Conservation (phyloP, 2,888 invertebrate species). For the Philopedon plagiatum region DNA sequence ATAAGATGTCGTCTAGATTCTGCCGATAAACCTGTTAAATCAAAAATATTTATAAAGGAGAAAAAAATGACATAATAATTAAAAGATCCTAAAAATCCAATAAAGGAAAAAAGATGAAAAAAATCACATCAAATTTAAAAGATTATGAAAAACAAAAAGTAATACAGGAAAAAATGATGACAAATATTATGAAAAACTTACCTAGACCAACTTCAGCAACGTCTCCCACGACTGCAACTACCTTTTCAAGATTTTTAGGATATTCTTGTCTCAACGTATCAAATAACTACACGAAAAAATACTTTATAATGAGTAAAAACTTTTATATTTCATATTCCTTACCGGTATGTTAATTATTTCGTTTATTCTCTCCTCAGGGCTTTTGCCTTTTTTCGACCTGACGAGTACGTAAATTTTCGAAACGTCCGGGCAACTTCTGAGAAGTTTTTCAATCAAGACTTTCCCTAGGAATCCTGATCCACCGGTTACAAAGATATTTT, state of each 20-base stretch:
- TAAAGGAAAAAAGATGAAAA: too few relatives aligned
- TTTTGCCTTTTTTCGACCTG: conserved; percentile 79
- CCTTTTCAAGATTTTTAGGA: conserved; percentile 67
- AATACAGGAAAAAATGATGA: too few relatives aligned
- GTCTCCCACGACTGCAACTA: conserved; percentile 52
- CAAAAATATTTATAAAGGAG: background rate
- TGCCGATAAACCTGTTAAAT: conserved; percentile 70
- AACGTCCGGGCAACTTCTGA: conserved; percentile 86
- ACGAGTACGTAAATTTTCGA: conserved; percentile 83
- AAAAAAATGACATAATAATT: too few relatives aligned
- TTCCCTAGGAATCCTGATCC: conserved; percentile 95
- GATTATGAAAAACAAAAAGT: too few relatives aligned
- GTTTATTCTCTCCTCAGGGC: conserved; percentile 76
- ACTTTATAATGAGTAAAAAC: conserved; percentile 13
- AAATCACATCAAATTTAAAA: too few relatives aligned
- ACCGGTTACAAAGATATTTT: conserved; percentile 86
- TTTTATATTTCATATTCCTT: conserved; percentile 64
- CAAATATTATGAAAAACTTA: conserved; percentile 35
- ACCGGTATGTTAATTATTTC: conserved; percentile 73
- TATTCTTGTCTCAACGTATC: conserved; percentile 72
- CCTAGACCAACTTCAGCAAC: conserved; percentile 51
- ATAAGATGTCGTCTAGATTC: conserved; percentile 70
- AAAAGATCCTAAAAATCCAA: too few relatives aligned
- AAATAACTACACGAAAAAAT: conserved; percentile 71
- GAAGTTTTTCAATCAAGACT: conserved; percentile 88